phyloP scores from a whole-genome alignment of 2,888 invertebrate species.

The Pollenia griseotomentosa region DNA sequence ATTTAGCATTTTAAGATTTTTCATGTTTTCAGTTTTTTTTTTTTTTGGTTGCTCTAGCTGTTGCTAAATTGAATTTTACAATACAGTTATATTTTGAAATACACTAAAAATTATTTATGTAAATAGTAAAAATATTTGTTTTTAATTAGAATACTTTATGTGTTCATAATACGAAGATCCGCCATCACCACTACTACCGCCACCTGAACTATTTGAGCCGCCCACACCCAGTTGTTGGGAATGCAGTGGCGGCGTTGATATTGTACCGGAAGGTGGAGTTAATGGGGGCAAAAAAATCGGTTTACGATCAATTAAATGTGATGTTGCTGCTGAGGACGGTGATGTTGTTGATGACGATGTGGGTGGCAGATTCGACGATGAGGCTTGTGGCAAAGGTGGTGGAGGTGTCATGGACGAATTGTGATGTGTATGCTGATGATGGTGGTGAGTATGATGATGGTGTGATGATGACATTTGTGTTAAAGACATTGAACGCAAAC shows the following conservation, averaged over 20 bases:
- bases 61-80: conserved; percentile 25
- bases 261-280: conserved; percentile 79
- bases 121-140: conserved; percentile 11
- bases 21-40: not conserved
- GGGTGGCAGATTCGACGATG: conserved; percentile 76
- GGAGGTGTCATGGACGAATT: conserved; percentile 78
- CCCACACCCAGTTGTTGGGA: conserved; percentile 73
- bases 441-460: conserved; percentile 74
- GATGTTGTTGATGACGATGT: conserved; percentile 72
- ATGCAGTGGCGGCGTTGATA: conserved; percentile 77
- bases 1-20: too few species aligned
- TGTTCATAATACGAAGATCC: conserved; percentile 78
- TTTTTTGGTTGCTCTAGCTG: conserved; percentile 49
- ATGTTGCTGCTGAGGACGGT: conserved; percentile 74
- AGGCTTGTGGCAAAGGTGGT: conserved; percentile 76
- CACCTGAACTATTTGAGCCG: conserved; percentile 70
- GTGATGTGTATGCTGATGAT: conserved; percentile 77
- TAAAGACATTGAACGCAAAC: conserved; percentile 81
- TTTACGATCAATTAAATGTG: conserved; percentile 81
- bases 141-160: conserved; percentile 80
- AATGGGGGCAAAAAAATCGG: conserved; percentile 81
- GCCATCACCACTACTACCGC: conserved; percentile 34
- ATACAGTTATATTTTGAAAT: conserved; percentile 1
- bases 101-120: conserved; percentile 7
- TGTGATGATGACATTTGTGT: conserved; percentile 77